phyloP scores from a whole-genome alignment of 2,797 vertebrate genomes.

The Chiloscyllium punctatum region DNA sequence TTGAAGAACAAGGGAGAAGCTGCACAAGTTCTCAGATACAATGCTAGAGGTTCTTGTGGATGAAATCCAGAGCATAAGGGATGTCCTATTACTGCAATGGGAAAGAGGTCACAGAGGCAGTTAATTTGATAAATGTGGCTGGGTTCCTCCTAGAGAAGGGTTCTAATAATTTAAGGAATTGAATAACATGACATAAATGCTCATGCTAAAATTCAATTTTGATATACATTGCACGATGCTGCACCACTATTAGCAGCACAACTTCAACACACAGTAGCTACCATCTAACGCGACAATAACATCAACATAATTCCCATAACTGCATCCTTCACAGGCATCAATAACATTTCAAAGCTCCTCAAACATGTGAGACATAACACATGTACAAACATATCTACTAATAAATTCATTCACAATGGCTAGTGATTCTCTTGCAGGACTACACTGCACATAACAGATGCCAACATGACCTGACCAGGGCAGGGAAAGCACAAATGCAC shows the following conservation, averaged over 20 bases:
- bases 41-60: not conserved
- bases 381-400: not conserved
- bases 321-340: not conserved
- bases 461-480: not conserved
- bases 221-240: not conserved
- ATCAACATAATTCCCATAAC: not conserved
- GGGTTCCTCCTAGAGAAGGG: not conserved
- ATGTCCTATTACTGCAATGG: not conserved
- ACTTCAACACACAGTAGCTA: not conserved
- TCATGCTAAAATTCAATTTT: not conserved
- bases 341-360: not conserved
- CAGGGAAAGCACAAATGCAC: no score
- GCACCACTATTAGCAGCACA: not conserved
- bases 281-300: not conserved
- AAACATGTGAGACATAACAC: not conserved
- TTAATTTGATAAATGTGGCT: not conserved
- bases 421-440: not conserved
- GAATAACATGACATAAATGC: not conserved
- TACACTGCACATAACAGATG: not conserved
- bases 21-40: not conserved
- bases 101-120: not conserved
- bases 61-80: not conserved
- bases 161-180: not conserved
- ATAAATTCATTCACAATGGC: not conserved
- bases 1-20: not conserved